These are phyloP conservation scores for Isoperla grammatica DNA, from an alignment of 2,888 invertebrate species.

Conservation along the genomic window DNA sequence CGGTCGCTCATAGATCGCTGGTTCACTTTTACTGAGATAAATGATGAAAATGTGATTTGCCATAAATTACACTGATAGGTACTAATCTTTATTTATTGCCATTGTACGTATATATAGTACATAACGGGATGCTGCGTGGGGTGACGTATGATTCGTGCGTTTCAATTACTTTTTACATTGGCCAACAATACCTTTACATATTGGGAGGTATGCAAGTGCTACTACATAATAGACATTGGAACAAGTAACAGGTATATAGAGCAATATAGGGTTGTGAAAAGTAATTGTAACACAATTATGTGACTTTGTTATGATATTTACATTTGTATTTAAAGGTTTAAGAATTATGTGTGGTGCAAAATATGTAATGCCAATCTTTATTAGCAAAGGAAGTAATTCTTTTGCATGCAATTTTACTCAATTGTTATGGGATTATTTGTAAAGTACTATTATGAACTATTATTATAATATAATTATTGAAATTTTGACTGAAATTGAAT, in stretches of 20 bases:
- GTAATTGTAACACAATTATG: too few species aligned
- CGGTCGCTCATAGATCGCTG: neutral
- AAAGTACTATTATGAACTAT: neutral
- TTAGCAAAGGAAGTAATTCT: neutral
- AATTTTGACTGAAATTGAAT: neutral
- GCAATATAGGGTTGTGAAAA: too few species aligned
- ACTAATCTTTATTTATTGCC: neutral
- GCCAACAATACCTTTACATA: too few species aligned
- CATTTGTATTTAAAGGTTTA: neutral
- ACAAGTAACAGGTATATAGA: too few species aligned
- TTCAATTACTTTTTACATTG: too few species aligned
- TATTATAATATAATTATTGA: neutral
- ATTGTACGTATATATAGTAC: too few species aligned
- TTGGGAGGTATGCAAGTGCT: too few species aligned
- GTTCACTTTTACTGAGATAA: conserved; percentile 1
- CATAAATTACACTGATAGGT: conserved; percentile 3
- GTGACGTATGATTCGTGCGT: too few species aligned
- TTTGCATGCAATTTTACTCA: conserved; percentile 1
- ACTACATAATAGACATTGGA: too few species aligned
- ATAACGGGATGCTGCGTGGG: too few species aligned
- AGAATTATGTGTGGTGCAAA: neutral
- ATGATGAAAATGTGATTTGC: conserved; percentile 1
- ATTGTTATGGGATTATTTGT: neutral
- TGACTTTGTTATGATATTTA: neutral
- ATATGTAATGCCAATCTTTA: conserved; percentile 1